Base-by-base conservation (phyloP, 1,140 invertebrate genomes). In the Macrotrachela quadricornifera region DNA sequence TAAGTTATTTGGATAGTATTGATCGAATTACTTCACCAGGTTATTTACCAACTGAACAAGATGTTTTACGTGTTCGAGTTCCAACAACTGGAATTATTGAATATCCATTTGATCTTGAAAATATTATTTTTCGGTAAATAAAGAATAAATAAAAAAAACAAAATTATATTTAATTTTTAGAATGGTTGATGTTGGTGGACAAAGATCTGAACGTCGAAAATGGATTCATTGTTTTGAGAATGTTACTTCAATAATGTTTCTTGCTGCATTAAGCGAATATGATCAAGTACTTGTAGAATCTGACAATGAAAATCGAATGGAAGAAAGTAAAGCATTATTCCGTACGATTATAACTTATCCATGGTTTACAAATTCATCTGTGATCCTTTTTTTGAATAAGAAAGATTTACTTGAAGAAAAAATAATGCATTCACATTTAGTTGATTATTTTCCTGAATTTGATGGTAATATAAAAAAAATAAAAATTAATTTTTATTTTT, bases 331-430 rank as follows among this genome's bases (percentile, higher is more conserved):
- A 78, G 92, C 92, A 68, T 78, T 99, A 72, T 97, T 99, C 76
- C 88, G 91, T 77, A 97, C 92, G 64, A 99, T 99, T 74, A 97
- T 99, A 75, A 96, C 90, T 71, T 97, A 99, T 77, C 92, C 92
- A 57, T 97, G 91, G 92, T 99, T 99, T 78, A 88, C 95, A 74
- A 91, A 97, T 74, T 94, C 88, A 59, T 97, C 92, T 57, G 91
- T 99, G 63, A 97, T 97, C 75, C 77, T 99, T 62, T 99, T 99
- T 75, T 79, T 99, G 69, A 99, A 99, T 75, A 99, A 99, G 74
- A 97, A 96, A 75, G 92, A 99, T 79, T 78, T 99, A 68, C 78
- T 99, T 59, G 92, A 97, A 75, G 91, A 97, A 75, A 99, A 99
- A 78, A 97, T 99, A 67, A 88, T 96, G 84, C 61, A 95, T 75